Conservation (phyloP, 2,113 vertebrate genomes). For the Mixornis gularis region DNA sequence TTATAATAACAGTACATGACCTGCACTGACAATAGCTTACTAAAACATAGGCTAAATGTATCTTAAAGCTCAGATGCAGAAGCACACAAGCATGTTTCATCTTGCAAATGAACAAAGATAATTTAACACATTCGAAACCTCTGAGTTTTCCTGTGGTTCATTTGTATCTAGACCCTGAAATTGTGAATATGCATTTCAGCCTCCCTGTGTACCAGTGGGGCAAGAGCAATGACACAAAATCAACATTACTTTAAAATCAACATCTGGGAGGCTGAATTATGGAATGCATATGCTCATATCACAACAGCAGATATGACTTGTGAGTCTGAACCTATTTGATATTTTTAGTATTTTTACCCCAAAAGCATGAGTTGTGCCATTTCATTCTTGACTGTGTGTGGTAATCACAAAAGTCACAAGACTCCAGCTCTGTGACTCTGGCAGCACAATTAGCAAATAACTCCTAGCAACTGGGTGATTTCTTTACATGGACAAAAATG, state of each 20-base stretch:
- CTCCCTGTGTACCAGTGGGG: not conserved
- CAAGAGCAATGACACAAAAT: not conserved
- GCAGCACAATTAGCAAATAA: not conserved
- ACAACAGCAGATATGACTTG: not conserved
- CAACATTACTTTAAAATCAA: not conserved
- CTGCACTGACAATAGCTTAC: not conserved
- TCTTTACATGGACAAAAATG: not conserved
- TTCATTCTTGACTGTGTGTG: not conserved
- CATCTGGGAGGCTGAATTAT: not conserved
- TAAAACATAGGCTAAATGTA: not conserved
- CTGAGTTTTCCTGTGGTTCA: not conserved
- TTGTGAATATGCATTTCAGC: not conserved
- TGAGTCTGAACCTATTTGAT: not conserved
- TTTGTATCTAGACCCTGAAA: not conserved
- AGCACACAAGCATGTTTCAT: not conserved
- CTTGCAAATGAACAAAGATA: not conserved
- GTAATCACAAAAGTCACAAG: not conserved
- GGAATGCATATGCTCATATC: fast-evolving
- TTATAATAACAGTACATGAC: not conserved
- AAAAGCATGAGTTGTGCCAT: not conserved
- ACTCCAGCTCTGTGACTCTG: not conserved
- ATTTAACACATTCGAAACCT: not conserved
- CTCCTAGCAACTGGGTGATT: not conserved
- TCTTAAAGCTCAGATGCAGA: not conserved
- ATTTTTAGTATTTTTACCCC: not conserved